Base-by-base conservation (phyloP, 2,888 invertebrate species). In the Dryocosmus kuriphilus region DNA sequence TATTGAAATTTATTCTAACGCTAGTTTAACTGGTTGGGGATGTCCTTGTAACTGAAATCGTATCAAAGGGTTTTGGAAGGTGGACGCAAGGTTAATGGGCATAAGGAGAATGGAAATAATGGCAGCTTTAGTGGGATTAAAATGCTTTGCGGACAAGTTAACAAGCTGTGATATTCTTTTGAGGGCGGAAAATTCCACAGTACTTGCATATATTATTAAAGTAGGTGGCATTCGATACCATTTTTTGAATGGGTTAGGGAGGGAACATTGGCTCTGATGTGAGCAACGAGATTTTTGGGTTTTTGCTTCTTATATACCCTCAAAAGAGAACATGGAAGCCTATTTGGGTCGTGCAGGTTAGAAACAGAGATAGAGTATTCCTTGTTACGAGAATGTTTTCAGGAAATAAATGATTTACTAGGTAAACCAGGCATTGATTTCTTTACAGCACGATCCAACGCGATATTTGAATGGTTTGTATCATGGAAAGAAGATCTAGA, bases 401-500 rank as follows among this genome's bases (percentile, higher is more conserved):
- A 67, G 71, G 73, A 71, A 24, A 77, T 80, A 51, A 41, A 30
- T 3, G 7, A 11, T n/a, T 16, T 3, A 19, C 51, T 80, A 14
- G 78, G 80, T 1, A 38, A 73, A 8, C 82, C 82, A 9, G 83
- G 82, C 32, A 85, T 83, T 60, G 85, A 86, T 62, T 67, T 85
- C 11, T 87, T 87, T 80, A 84, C 86, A 11, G 79, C 81, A 35
- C 30, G 35, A 35, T 30, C 30, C 30, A 30, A 30, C 4, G 30
- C 30, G 30, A 30, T 9, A 35, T 35, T 8, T 77, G n/a, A 67
- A 32, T 77, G 51, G 57, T 87, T 80, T 67, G 74, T 86, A 14
- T 86, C 86, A 5, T 87, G 85, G 84, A 46, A 63, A 27, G 77
- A 75, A 71, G 85, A 85, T 74, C 82, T 84, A n/a, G 76, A 79